Evolutionary conservation across 2,888 invertebrate species (phyloP).

Genomic region (Thera obeliscata): DNA sequence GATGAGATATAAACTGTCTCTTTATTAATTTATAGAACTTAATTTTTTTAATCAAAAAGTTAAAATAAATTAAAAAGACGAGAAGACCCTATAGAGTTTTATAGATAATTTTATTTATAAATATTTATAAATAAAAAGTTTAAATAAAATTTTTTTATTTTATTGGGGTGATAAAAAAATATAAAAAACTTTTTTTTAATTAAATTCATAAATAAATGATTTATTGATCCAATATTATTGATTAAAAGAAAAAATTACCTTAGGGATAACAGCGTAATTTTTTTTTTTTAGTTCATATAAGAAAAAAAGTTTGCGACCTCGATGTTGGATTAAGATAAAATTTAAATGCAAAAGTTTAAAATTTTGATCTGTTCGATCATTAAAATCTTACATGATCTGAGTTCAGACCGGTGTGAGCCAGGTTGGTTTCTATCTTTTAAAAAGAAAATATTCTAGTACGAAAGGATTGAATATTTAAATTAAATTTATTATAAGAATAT

Average conservation of each 20-base stretch:
- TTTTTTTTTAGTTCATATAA: constrained; percentile 90
- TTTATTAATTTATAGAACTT: constrained; percentile 66
- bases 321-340: constrained; percentile 93
- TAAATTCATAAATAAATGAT: constrained; percentile 68
- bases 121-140: constrained; percentile 58
- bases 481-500: constrained; percentile 77
- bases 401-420: constrained; percentile 94
- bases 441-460: constrained; percentile 88
- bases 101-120: constrained; percentile 66
- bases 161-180: constrained; percentile 87
- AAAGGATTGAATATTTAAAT: constrained; percentile 88
- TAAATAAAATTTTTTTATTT: constrained; percentile 74
- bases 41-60: constrained; percentile 86
- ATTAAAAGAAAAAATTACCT: constrained; percentile 90
- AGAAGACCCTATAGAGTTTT: constrained; percentile 92
- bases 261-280: constrained; percentile 94
- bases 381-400: constrained; percentile 94
- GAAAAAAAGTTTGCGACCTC: constrained; percentile 92
- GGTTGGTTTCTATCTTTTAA: constrained; percentile 93
- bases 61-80: constrained; percentile 87
- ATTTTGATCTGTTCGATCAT: constrained; percentile 92
- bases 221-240: constrained; percentile 84
- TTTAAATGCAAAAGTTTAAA: constrained; percentile 87
- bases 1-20: constrained; percentile 87
- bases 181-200: constrained; percentile 80